Conservation (phyloP, 2,113 vertebrate genomes). For the Monarcha castaneiventris region DNA sequence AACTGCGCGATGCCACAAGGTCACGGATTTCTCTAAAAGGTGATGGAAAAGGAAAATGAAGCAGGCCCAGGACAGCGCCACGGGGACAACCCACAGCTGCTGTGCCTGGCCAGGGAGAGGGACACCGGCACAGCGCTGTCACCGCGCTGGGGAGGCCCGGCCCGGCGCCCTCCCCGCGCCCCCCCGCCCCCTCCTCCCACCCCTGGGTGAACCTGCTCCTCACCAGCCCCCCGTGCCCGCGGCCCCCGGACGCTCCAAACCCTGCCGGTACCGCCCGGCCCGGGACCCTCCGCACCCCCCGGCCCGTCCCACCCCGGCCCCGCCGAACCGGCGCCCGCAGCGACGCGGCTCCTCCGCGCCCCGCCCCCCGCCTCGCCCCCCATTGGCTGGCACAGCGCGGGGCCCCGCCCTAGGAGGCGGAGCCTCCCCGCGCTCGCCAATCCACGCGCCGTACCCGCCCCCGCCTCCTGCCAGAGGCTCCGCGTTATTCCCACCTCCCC, state of each 20-base stretch:
- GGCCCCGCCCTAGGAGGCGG: background rate
- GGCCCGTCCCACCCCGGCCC: too few species aligned
- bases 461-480: rapidly evolving
- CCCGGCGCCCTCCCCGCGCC: background rate
- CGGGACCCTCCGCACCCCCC: background rate
- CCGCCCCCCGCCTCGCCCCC: background rate
- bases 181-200: background rate
- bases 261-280: background rate
- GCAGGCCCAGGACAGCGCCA: background rate
- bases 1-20: background rate
- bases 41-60: background rate
- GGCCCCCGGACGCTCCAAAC: too few species aligned
- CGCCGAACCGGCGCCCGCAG: background rate
- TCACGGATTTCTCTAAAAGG: background rate
- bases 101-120: background rate
- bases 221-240: too few species aligned
- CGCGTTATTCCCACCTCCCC: background rate
- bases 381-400: background rate
- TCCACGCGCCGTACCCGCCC: rapidly evolving
- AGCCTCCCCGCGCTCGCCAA: background rate
- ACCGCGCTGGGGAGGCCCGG: background rate
- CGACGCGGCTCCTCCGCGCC: background rate
- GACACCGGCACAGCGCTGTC: background rate
- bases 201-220: background rate
- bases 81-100: background rate